Base-by-base conservation (phyloP, 2,113 vertebrate genomes). In the Sturnus vulgaris region DNA sequence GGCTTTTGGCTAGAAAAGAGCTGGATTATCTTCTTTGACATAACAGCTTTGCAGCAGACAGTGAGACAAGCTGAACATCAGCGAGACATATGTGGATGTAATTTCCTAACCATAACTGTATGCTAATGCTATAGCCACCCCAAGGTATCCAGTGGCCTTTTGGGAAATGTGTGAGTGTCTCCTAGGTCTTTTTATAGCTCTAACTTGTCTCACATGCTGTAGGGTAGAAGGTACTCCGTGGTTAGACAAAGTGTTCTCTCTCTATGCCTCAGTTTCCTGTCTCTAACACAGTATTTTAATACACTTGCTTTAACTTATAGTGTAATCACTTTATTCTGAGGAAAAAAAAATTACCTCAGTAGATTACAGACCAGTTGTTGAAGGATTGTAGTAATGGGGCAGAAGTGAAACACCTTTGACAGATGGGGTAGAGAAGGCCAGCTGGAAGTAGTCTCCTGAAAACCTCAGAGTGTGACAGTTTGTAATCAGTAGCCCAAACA, bases 71-170 rank as follows among this genome's bases (percentile, higher is more conserved):
- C 9, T 72, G 12, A 49, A 10, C 3, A 3, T 20, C n/a, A 50
- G 9, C 0, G 10, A 30, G 7, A 31, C 7, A 4, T 15, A 3
- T 40, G 33, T 21, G 11, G 15, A 52, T 71, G 7, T 5, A 15
- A 4, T 57, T 92, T 70, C 52, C 10, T 66, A 56, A 81, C 16
- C 23, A 57, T 3, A 55, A 12, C 5, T 30, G 2, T 57, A 3
- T n/a, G 13, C 33, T 92, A 59, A 11, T 61, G 7, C 31, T 73
- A 0, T 18, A 53, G 25, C 31, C 12, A 35, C 5, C 9, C 8
- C 33, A 30, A 72, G 15, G 15, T 47, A 33, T 28, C 53, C 27
- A 83, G 59, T 22, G 31, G 17, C 27, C 44, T 52, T 14, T 63
- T 59, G 60, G 25, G 40, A 69, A 83, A 33, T 9, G 2, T 4